Evolutionary conservation across 1,140 invertebrate species (phyloP), one percentile per base, ranked within the genome.

Genomic region (Hermetia illucens): DNA sequence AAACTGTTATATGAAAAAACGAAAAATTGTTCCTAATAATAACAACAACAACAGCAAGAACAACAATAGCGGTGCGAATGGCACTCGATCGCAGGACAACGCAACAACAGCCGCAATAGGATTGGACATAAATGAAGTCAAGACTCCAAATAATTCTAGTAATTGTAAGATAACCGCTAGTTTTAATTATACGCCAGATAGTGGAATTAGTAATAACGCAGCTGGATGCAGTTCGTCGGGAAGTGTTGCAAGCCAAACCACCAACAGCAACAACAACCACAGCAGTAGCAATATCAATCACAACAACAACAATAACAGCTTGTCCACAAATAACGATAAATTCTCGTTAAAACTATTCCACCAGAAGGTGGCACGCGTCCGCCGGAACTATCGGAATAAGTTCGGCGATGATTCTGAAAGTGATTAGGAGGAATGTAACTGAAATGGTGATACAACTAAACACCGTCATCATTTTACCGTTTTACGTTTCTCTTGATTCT

Each of bases 361-460:
- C 16, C 41, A 43, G 18, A 46, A 46, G 15, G 33, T 41, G 6
- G 41, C 38, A 3, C 22, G 44, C 4, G 36, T 46, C 0, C 38
- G 44, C 10, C 36, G 44, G 15, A 46, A 46, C 25, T 46, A 46
- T 39, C 22, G 41, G 18, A 43, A 46, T 25, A 43, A 41, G 36
- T 46, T 43, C 31, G 32, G 32, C 32, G 44, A 43, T 32, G 37
- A 43, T 31, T 37, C 42, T 10, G 44, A 46, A 33, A 46, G 44
- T 39, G 44, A 46, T 41, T 46, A 42, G 40, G 39, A 17, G 18
- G 19, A 27, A 5, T n/a, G n/a, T n/a, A n/a, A n/a, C n/a, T n/a
- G n/a, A n/a, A n/a, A n/a, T n/a, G n/a, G n/a, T n/a, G n/a, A n/a
- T n/a, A n/a, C n/a, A n/a, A n/a, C n/a, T n/a, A n/a, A n/a, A n/a